phyloP scores from a whole-genome alignment of 37 sponge, comb jelly and placozoan species.

The Cliona cf. orientalis region DNA sequence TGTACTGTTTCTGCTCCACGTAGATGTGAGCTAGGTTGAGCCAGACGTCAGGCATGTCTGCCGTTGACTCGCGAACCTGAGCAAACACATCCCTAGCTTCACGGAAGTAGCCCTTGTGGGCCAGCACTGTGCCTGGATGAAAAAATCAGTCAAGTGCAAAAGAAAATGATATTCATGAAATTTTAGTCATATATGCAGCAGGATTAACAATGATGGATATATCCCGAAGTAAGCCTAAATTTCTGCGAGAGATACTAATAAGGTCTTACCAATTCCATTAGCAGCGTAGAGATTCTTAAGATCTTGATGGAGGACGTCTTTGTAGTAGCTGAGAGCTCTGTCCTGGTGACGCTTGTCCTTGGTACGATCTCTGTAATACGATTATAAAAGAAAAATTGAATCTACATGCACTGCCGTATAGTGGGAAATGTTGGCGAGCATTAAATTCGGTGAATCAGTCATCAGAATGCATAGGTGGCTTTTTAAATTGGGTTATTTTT shows the following conservation, averaged over 20 bases:
- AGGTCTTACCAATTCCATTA: slow-evolving; percentile 90
- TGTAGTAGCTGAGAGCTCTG: slow-evolving; percentile 87
- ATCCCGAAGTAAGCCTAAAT: no score
- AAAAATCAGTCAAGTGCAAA: no score
- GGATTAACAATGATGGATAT: no score
- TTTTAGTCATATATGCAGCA: neutral
- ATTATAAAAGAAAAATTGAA: no score
- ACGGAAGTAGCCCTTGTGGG: slow-evolving; percentile 88
- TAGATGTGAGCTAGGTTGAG: slow-evolving; percentile 98
- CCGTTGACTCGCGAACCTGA: slow-evolving; percentile 97
- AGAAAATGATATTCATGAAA: no score
- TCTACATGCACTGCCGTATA: no score
- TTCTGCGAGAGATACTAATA: no score
- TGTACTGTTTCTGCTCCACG: slow-evolving; percentile 97
- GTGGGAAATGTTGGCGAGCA: no score
- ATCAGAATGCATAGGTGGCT: no score
- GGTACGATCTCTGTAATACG: slow-evolving; percentile 20
- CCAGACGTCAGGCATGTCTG: slow-evolving; percentile 97
- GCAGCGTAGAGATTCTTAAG: slow-evolving; percentile 95
- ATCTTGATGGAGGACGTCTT: slow-evolving; percentile 88
- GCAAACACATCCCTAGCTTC: slow-evolving; percentile 97
- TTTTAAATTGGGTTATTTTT: no score
- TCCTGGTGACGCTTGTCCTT: slow-evolving; percentile 92
- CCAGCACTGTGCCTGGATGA: slow-evolving; percentile 83
- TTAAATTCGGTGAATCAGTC: no score